A percentile compares a stretch with the other conserved stretches of the same genome.
phyloP scores from a whole-genome alignment of 23 tunicate genomes.

The Trididemnum clinides region DNA sequence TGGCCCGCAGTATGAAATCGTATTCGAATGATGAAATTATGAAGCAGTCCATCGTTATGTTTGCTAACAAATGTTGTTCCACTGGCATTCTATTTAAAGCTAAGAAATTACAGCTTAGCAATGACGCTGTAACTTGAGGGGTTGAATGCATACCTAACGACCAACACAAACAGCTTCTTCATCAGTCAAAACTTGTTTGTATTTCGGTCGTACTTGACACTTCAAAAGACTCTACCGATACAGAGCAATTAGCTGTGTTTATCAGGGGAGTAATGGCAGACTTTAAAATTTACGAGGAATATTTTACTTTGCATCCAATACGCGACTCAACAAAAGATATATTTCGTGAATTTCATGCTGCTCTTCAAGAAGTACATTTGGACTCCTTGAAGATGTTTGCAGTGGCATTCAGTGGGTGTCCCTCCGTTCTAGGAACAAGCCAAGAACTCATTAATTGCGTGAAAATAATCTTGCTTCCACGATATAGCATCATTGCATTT shows the following conservation, averaged over 20 bases:
- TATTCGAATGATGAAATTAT: conserved; percentile 46
- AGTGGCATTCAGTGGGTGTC: conserved; percentile 64
- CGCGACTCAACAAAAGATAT: conserved; percentile 42
- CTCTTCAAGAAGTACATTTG: conserved; percentile 35
- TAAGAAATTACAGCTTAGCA: conserved; percentile 51
- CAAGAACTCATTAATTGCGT: conserved; percentile 65
- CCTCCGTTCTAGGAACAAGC: conserved; percentile 60
- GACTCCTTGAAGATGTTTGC: conserved; percentile 41
- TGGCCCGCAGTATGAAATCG: conserved; percentile 40
- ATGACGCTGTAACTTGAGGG: conserved; percentile 27
- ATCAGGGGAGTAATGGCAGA: conserved; percentile 45
- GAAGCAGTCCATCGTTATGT: conserved; percentile 43
- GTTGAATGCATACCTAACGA: conserved; percentile 45
- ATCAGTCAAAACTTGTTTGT: conserved; percentile 23
- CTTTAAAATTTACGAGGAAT: conserved; percentile 59
- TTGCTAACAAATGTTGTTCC: conserved; percentile 38
- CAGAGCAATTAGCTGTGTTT: conserved; percentile 46
- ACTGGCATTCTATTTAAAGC: conserved; percentile 31
- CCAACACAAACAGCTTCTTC: conserved; percentile 51
- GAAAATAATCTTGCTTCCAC: conserved; percentile 46
- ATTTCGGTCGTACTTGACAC: conserved; percentile 46
- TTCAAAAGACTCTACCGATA: conserved; percentile 55
- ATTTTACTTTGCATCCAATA: conserved; percentile 47
- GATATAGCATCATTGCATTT: conserved; percentile 68
- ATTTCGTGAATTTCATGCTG: conserved; percentile 50